phyloP scores from a whole-genome alignment of 2,113 vertebrate species.

The Climacteris rufus region DNA sequence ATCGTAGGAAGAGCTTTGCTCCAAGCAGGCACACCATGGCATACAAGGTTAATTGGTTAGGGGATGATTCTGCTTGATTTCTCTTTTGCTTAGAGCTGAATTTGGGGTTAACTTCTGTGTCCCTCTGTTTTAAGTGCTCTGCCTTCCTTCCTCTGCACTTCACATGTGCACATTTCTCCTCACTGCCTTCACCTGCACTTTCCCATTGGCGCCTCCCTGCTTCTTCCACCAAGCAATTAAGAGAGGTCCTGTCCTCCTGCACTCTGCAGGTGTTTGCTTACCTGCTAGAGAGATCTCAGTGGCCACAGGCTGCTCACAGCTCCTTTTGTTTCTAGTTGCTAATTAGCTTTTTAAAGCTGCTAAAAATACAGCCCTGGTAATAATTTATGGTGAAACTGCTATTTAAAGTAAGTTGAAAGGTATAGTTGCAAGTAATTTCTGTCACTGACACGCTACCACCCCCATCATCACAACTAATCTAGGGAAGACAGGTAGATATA shows the following conservation, averaged over 20 bases:
- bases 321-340: slow-evolving; percentile 30
- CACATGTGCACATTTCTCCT: not conserved
- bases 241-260: slow-evolving; percentile 16
- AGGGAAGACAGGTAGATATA: slow-evolving; percentile 61
- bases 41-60: not conserved
- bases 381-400: slow-evolving; percentile 54
- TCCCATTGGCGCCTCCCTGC: not conserved
- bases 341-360: slow-evolving; percentile 31
- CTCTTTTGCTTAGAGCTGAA: not conserved
- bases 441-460: slow-evolving; percentile 28
- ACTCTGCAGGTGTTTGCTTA: slow-evolving; percentile 32
- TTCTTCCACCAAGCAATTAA: not conserved
- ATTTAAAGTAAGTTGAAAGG: slow-evolving; percentile 68
- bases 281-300: not conserved
- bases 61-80: not conserved
- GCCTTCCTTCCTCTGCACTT: not conserved
- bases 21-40: not conserved
- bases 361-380: slow-evolving; percentile 38
- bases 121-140: not conserved
- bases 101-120: not conserved
- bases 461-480: slow-evolving; percentile 49
- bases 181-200: not conserved
- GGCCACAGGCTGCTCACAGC: not conserved
- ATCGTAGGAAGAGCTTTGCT: not conserved
- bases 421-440: slow-evolving; percentile 37